These are phyloP conservation scores for Macaca fascicularis DNA, from an alignment of 2,113 vertebrate species.

Conservation along the genomic window DNA sequence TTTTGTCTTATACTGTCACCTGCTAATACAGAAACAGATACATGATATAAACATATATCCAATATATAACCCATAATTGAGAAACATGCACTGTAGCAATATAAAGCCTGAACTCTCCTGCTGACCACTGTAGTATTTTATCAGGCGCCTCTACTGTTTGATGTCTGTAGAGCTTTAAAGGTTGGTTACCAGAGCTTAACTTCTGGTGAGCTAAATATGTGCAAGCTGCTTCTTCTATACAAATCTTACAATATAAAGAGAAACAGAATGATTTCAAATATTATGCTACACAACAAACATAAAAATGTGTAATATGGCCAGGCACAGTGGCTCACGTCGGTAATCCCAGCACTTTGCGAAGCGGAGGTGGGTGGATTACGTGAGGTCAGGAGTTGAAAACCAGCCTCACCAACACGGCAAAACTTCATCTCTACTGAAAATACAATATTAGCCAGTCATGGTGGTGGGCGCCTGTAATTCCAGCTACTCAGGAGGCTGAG, in stretches of 20 bases:
- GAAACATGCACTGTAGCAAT: background rate
- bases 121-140: background rate
- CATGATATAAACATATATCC: background rate
- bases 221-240: background rate
- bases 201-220: background rate
- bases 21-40: background rate
- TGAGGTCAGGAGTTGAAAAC: no score
- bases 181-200: background rate
- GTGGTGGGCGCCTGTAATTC: no score
- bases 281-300: background rate
- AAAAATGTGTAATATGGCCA: background rate
- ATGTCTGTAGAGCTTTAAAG: background rate
- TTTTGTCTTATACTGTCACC: background rate
- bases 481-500: no score
- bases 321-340: no score
- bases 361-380: no score
- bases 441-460: no score
- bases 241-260: background rate
- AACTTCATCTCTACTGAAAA: no score
- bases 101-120: fast-evolving
- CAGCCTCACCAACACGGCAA: no score
- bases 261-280: background rate
- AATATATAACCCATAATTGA: background rate
- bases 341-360: no score
- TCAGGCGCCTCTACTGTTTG: background rate